Conservation (phyloP, 2,797 vertebrate species). For the Taenioides sp. region DNA sequence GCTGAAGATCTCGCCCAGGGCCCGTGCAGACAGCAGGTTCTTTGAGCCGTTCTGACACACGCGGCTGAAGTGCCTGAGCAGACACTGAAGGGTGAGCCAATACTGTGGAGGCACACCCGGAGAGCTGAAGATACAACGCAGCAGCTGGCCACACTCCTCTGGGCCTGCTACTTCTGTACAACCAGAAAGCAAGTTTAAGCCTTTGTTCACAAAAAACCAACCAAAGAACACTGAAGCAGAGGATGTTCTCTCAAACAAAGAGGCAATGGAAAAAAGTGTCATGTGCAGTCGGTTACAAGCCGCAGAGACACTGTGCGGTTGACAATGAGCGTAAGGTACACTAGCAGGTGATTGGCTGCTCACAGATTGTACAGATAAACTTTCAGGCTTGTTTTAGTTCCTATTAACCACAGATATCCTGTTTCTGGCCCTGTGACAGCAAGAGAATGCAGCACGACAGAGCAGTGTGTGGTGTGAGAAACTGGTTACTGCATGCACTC, state of each 20-base stretch:
- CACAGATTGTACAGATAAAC: slow-evolving; percentile 72
- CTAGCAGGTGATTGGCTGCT: slow-evolving; percentile 82
- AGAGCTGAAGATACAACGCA: slow-evolving; percentile 84
- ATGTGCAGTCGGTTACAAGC: slow-evolving; percentile 71
- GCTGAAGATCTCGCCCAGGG: slow-evolving; percentile 92
- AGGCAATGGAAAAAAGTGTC: slow-evolving; percentile 49
- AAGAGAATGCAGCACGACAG: slow-evolving; percentile 43
- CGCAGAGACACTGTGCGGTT: slow-evolving; percentile 72
- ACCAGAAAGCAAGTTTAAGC: slow-evolving; percentile 16
- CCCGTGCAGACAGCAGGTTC: slow-evolving; percentile 86
- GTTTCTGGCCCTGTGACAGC: slow-evolving; percentile 74
- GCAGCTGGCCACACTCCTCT: slow-evolving; percentile 87
- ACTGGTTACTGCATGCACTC: slow-evolving; percentile 20
- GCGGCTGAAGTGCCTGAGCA: slow-evolving; percentile 90
- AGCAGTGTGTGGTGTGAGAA: slow-evolving; percentile 32
- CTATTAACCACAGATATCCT: slow-evolving; percentile 82
- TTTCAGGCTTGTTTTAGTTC: slow-evolving; percentile 73
- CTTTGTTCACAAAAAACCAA: not conserved
- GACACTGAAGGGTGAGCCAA: slow-evolving; percentile 93
- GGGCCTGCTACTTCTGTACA: slow-evolving; percentile 84
- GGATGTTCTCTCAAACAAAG: slow-evolving; percentile 23
- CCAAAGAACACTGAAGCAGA: slow-evolving; percentile 16
- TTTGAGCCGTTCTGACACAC: slow-evolving; percentile 87
- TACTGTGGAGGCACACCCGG: slow-evolving; percentile 89
- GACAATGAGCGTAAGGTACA: slow-evolving; percentile 77